A percentile compares a stretch with the other conserved stretches of the same genome.
These are phyloP conservation scores for Elephas maximus DNA, from an alignment of 2,113 vertebrate species.

Conservation along the genomic window DNA sequence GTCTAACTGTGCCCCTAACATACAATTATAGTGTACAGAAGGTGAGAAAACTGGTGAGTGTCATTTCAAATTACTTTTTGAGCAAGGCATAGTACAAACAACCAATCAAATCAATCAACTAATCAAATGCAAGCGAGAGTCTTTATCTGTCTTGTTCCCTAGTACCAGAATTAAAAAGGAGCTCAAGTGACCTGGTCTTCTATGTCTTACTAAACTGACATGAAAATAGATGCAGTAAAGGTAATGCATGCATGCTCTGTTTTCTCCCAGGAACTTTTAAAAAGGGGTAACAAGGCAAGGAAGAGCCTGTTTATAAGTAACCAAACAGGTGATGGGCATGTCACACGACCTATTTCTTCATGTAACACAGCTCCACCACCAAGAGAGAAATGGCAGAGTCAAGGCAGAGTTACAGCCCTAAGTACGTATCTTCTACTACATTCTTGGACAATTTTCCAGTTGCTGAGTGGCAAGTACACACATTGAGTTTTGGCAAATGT, in stretches of 20 bases:
- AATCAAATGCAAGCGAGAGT: neutral
- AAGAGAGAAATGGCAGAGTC: conserved; percentile 4
- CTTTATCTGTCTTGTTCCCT: neutral
- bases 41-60: neutral
- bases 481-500: conserved; percentile 17
- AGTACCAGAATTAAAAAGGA: neutral
- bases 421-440: neutral
- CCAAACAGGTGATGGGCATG: neutral
- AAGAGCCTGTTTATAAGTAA: neutral
- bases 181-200: neutral
- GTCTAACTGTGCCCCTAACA: neutral
- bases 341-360: neutral
- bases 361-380: neutral
- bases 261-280: conserved; percentile 44
- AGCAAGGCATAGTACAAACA: conserved; percentile 25
- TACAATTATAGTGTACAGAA: neutral
- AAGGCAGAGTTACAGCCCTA: neutral
- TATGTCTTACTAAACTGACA: conserved; percentile 25
- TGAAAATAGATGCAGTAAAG: conserved; percentile 54
- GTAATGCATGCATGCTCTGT: conserved; percentile 66
- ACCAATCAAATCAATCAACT: neutral
- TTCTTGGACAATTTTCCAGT: neutral
- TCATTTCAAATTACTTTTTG: neutral
- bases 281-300: conserved; percentile 8
- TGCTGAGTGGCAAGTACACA: neutral